A percentile compares a stretch with the other conserved stretches of the same genome.
Evolutionary conservation across 2,888 invertebrate species (phyloP).

Genomic region (Drosophila macrospina): DNA sequence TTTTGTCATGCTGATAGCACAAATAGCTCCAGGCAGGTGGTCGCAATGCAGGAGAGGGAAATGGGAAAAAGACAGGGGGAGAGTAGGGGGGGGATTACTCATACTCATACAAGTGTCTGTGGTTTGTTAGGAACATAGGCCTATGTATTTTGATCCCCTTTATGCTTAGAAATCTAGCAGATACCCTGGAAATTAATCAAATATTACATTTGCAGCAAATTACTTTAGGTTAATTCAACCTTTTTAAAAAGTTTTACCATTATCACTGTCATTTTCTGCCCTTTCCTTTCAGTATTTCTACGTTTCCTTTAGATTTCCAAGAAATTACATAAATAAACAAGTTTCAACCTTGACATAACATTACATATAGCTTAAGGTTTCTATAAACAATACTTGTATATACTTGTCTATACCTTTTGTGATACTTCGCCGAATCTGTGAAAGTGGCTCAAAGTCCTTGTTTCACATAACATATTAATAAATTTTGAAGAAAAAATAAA

Average conservation of each 20-base stretch:
- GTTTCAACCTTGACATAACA: neutral
- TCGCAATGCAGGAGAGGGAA: neutral
- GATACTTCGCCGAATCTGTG: neutral
- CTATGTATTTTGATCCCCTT: no score
- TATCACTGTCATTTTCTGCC: slow-evolving; percentile 20
- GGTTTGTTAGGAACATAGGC: no score
- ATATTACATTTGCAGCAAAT: neutral
- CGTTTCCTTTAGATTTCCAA: neutral
- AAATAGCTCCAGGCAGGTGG: slow-evolving; percentile 13
- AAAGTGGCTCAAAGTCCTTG: neutral
- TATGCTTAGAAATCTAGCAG: neutral
- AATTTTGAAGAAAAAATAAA: slow-evolving; percentile 1
- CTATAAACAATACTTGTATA: neutral
- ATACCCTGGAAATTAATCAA: neutral
- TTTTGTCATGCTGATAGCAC: slow-evolving; percentile 37
- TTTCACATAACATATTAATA: slow-evolving; percentile 43
- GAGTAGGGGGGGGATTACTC: neutral
- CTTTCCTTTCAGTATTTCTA: neutral
- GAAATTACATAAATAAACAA: slow-evolving; percentile 9
- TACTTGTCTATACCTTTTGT: slow-evolving; percentile 6
- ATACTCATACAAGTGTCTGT: slow-evolving; percentile 10
- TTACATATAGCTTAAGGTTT: neutral
- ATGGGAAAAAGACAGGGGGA: neutral
- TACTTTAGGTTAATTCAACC: neutral
- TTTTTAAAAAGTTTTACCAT: slow-evolving; percentile 16